phyloP scores from a whole-genome alignment of 2,888 invertebrate genomes.

The Aleiodes leptofemur region DNA sequence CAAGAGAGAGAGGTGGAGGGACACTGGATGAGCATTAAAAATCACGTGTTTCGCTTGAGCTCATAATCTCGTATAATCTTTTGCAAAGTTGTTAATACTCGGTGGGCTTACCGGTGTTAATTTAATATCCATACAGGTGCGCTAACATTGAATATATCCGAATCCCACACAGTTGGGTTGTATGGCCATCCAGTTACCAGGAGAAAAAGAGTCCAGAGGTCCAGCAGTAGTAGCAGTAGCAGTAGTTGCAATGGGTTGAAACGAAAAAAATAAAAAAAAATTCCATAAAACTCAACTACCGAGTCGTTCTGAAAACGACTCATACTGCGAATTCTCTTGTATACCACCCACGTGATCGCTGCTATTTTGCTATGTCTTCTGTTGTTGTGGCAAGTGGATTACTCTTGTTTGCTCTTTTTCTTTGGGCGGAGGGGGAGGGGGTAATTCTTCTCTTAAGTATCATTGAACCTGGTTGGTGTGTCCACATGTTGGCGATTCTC shows the following conservation, averaged over 20 bases:
- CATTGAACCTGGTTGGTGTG: neutral
- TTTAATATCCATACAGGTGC: conserved; percentile 76
- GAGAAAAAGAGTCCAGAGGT: conserved; percentile 37
- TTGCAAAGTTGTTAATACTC: conserved; percentile 76
- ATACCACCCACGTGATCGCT: neutral
- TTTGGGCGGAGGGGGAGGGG: neutral
- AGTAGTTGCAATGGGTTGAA: conserved; percentile 55
- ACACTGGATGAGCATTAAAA: conserved; percentile 71
- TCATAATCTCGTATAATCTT: conserved; percentile 76
- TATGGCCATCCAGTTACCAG: conserved; percentile 6
- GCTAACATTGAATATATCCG: conserved; percentile 76
- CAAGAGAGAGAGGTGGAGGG: conserved; percentile 5
- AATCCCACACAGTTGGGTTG: conserved; percentile 70
- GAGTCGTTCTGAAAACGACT: conserved; percentile 45
- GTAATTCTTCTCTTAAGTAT: neutral
- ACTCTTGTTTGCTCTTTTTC: conserved; percentile 2
- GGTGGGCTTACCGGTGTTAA: conserved; percentile 75
- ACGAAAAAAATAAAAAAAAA: conserved; percentile 72
- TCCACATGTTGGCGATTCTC: conserved; percentile 48
- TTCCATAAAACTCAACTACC: conserved; percentile 70
- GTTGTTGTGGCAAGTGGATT: conserved; percentile 11
- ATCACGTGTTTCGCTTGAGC: conserved; percentile 76
- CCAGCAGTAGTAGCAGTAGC: conserved; percentile 37
- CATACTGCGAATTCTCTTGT: conserved; percentile 34
- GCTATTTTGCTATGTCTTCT: conserved; percentile 50